Conservation (phyloP, 2,797 vertebrate species). For the Leptatherina wallacei region DNA sequence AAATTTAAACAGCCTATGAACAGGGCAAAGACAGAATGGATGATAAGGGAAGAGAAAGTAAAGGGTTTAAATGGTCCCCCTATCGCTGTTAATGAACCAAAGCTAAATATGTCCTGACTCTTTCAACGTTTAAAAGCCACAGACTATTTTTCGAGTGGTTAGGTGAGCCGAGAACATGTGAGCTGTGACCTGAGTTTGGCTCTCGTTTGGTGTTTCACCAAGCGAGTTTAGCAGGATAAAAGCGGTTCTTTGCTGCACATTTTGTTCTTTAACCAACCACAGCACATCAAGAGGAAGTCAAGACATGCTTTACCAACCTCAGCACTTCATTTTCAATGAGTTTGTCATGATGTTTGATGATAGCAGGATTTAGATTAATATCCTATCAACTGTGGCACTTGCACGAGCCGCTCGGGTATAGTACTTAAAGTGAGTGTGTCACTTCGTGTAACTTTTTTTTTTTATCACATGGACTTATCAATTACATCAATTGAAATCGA, state of each 20-base stretch:
- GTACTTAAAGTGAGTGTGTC: too few species aligned
- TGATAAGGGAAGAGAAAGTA: slow-evolving; percentile 41
- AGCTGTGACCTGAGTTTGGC: slow-evolving; percentile 16
- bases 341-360: slow-evolving; percentile 15
- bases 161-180: not conserved
- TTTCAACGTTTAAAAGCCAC: slow-evolving; percentile 31
- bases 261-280: slow-evolving; percentile 63
- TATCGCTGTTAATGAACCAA: slow-evolving; percentile 18
- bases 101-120: slow-evolving; percentile 29
- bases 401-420: not conserved
- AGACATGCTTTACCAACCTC: slow-evolving; percentile 7
- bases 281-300: slow-evolving; percentile 55
- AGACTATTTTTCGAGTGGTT: slow-evolving; percentile 28
- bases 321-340: slow-evolving; percentile 20
- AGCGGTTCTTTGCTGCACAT: slow-evolving; percentile 46
- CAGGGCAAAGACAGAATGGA: slow-evolving; percentile 8
- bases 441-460: too few species aligned
- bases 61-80: slow-evolving; percentile 19
- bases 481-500: too few species aligned
- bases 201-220: not conserved
- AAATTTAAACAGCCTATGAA: slow-evolving; percentile 42
- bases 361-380: slow-evolving; percentile 10
- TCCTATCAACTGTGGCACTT: not conserved
- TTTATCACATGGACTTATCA: too few species aligned
- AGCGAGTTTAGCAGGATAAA: slow-evolving; percentile 22